Evolutionary conservation across 2,888 invertebrate genomes (phyloP).

Genomic region (Coenonympha glycerion): DNA sequence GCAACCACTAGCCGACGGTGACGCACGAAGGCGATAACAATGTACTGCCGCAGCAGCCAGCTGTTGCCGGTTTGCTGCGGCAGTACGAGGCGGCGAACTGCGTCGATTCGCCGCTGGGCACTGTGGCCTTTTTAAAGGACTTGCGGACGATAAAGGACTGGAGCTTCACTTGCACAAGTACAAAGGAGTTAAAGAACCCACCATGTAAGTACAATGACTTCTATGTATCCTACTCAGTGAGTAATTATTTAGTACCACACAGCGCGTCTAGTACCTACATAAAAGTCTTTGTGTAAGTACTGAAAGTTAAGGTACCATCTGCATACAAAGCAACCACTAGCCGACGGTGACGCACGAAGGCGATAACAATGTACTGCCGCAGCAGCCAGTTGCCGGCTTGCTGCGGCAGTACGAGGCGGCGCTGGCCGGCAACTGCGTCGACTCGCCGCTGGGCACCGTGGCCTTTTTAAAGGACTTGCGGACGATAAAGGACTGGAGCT

Average conservation of each 20-base stretch:
- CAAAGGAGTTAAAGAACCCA: no score
- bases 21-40: slow-evolving; percentile 97
- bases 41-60: slow-evolving; percentile 91
- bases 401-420: slow-evolving; percentile 79
- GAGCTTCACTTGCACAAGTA: slow-evolving; percentile 39
- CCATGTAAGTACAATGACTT: no score
- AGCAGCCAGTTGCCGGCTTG: slow-evolving; percentile 90
- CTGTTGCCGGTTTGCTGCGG: slow-evolving; percentile 76
- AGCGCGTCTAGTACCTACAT: no score
- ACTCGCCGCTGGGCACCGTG: slow-evolving; percentile 83
- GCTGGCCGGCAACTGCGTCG: slow-evolving; percentile 56
- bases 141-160: slow-evolving; percentile 31
- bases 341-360: slow-evolving; percentile 95
- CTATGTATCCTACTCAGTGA: no score
- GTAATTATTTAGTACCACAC: no score
- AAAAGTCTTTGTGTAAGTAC: slow-evolving; percentile 60
- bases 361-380: slow-evolving; percentile 93
- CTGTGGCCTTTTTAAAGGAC: slow-evolving; percentile 79
- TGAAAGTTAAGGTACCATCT: no score
- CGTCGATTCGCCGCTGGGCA: slow-evolving; percentile 81
- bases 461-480: slow-evolving; percentile 74
- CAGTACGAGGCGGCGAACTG: slow-evolving; percentile 46
- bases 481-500: slow-evolving; percentile 34
- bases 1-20: slow-evolving; percentile 91
- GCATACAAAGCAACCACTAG: slow-evolving; percentile 89